A percentile compares a stretch with the other conserved stretches of the same genome.
Evolutionary conservation across 2,113 vertebrate genomes (phyloP).

Genomic region (Pagrus major): DNA sequence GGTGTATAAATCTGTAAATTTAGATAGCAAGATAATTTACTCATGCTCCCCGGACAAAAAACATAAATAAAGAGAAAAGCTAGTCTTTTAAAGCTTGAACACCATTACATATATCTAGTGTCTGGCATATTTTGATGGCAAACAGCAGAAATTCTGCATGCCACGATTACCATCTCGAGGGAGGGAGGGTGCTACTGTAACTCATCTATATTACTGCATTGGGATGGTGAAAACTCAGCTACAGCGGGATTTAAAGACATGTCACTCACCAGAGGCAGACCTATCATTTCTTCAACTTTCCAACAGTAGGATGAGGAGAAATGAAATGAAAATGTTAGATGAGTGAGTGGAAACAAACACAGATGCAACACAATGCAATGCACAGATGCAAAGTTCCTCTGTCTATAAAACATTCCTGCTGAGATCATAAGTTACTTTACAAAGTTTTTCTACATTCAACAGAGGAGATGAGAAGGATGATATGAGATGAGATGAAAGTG

Average conservation of each 20-base stretch:
- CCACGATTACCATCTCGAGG: too few species aligned
- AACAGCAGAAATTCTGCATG: too few species aligned
- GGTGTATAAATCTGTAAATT: not conserved
- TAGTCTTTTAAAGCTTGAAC: too few species aligned
- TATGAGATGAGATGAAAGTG: conserved; percentile 37
- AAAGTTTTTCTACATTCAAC: conserved; percentile 13
- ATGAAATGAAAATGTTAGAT: conserved; percentile 78
- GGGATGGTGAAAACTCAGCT: conserved; percentile 1
- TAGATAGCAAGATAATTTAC: not conserved
- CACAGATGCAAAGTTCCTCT: conserved; percentile 21
- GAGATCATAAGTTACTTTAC: conserved; percentile 1
- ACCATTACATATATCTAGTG: too few species aligned
- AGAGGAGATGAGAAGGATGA: too few species aligned
- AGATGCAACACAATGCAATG: conserved; percentile 20
- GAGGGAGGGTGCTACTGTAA: not conserved
- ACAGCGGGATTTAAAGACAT: conserved; percentile 24
- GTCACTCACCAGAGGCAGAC: conserved; percentile 77
- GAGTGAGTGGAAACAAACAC: conserved; percentile 34
- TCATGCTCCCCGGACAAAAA: too few species aligned
- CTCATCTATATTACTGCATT: not conserved
- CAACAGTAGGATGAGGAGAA: conserved; percentile 65
- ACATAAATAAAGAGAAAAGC: too few species aligned
- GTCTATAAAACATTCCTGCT: not conserved
- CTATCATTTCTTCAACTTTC: conserved; percentile 81
- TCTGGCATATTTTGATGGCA: too few species aligned